These are phyloP conservation scores for Chymomyza costata DNA, from an alignment of 1,140 invertebrate genomes.

Conservation along the genomic window DNA sequence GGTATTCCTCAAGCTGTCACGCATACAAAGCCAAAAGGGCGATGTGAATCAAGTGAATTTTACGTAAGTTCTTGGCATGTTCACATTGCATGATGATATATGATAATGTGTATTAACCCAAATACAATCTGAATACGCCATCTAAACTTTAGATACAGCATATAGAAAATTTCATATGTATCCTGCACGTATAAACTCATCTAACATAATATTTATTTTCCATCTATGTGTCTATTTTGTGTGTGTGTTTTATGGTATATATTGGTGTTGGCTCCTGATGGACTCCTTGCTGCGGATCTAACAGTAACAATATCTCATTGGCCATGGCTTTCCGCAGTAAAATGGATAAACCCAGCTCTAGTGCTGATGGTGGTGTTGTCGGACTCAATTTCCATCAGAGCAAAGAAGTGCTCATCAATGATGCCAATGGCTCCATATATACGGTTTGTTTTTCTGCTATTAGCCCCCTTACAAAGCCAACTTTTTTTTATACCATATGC, in stretches of 20 bases:
- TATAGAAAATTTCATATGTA: no score
- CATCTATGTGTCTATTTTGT: slow-evolving; percentile 16
- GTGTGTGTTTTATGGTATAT: slow-evolving; percentile 27
- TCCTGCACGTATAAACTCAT: no score
- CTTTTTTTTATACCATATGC: background rate
- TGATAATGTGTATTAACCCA: background rate
- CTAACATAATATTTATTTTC: no score
- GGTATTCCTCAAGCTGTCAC: slow-evolving; percentile 93
- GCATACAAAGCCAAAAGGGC: slow-evolving; percentile 77
- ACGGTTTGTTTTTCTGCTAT: slow-evolving; percentile 67
- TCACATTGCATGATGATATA: slow-evolving; percentile 29
- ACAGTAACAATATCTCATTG: slow-evolving; percentile 85
- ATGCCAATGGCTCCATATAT: slow-evolving; percentile 81
- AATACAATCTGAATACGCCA: slow-evolving; percentile 44
- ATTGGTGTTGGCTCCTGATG: slow-evolving; percentile 25
- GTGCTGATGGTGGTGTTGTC: slow-evolving; percentile 88
- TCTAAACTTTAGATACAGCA: slow-evolving; percentile 7
- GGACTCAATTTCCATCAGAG: slow-evolving; percentile 92
- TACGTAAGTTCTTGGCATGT: slow-evolving; percentile 57
- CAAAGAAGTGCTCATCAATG: slow-evolving; percentile 88
- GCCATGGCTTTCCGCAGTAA: slow-evolving; percentile 85
- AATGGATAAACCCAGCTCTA: slow-evolving; percentile 88
- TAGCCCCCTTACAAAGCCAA: background rate
- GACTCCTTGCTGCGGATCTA: slow-evolving; percentile 13
- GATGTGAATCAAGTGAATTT: slow-evolving; percentile 71